These are phyloP conservation scores for Zelostemma sp. DNA, from an alignment of 1,140 invertebrate genomes.

Conservation along the genomic window DNA sequence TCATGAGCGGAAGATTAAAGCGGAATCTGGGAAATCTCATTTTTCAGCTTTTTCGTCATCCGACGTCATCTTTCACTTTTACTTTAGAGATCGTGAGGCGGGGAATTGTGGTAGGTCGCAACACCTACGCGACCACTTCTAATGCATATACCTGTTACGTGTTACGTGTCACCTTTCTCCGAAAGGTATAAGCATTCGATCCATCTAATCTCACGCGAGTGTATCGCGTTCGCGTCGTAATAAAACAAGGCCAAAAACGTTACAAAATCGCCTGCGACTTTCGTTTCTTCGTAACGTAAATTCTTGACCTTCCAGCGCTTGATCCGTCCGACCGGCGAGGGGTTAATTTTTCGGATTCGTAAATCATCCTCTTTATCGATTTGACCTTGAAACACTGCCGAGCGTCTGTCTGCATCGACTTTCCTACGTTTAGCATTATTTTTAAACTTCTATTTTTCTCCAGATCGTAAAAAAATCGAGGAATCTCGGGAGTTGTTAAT, in stretches of 20 bases:
- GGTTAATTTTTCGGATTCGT: too few relatives aligned
- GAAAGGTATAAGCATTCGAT: neutral
- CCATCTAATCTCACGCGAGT: conserved; percentile 3
- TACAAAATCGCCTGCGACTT: too few relatives aligned
- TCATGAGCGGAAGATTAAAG: too few relatives aligned
- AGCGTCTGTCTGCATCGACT: neutral
- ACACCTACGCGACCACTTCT: conserved; percentile 17
- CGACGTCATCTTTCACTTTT: too few relatives aligned
- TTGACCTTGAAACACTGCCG: neutral
- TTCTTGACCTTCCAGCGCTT: neutral
- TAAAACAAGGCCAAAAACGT: too few relatives aligned
- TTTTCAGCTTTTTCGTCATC: too few relatives aligned
- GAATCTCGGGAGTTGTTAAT: conserved; percentile 11
- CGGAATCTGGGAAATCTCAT: too few relatives aligned
- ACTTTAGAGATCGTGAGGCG: conserved; percentile 4
- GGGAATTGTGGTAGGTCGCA: conserved; percentile 33
- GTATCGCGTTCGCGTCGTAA: too few relatives aligned
- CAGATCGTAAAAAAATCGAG: conserved; percentile 21
- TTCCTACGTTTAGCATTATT: conserved; percentile 10
- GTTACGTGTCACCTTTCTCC: conserved; percentile 6
- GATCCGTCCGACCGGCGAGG: too few relatives aligned
- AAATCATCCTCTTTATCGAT: too few relatives aligned
- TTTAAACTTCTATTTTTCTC: conserved; percentile 8
- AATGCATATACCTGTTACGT: conserved; percentile 9
- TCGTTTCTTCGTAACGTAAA: too few relatives aligned